Evolutionary conservation across 2,113 vertebrate species (phyloP).

Genomic region (Gavialis gangeticus): DNA sequence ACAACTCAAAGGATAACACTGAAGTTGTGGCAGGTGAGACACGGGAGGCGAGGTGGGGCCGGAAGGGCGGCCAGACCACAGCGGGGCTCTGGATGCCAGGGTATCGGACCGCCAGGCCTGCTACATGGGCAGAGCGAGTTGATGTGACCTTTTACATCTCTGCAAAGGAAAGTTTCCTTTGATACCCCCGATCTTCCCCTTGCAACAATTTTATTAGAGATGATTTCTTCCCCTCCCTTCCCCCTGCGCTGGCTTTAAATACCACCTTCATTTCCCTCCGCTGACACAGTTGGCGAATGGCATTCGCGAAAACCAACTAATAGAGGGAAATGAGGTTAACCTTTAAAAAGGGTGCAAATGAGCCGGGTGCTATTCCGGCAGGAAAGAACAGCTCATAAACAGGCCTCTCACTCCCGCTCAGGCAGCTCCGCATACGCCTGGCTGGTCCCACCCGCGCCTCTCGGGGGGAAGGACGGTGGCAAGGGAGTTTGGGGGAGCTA

Average conservation of each 20-base stretch:
- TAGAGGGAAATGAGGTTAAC: slow-evolving; percentile 75
- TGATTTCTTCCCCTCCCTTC: slow-evolving; percentile 48
- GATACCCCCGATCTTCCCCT: background rate
- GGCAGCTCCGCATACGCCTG: background rate
- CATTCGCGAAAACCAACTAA: slow-evolving; percentile 75
- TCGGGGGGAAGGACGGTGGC: no score
- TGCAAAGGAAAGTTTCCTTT: background rate
- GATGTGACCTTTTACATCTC: accelerated
- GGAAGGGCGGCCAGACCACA: no score
- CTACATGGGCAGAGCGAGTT: accelerated
- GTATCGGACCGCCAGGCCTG: no score
- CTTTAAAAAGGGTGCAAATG: slow-evolving; percentile 71
- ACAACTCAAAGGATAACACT: no score
- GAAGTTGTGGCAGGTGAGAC: no score
- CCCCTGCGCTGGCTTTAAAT: slow-evolving; percentile 53
- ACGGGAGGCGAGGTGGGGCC: no score
- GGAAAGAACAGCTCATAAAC: slow-evolving; percentile 67
- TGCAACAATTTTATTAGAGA: slow-evolving; percentile 50
- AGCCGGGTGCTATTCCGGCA: slow-evolving; percentile 51
- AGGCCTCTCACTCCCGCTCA: slow-evolving; percentile 18
- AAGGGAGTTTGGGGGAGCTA: no score
- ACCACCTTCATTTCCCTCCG: slow-evolving; percentile 63
- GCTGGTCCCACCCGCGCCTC: no score
- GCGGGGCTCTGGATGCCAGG: no score
- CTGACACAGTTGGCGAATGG: slow-evolving; percentile 62